Percentiles rank a stretch among this genome's conserved stretches.
Conservation (phyloP, 2,113 vertebrate genomes). For the Hyperopisus bebe region DNA sequence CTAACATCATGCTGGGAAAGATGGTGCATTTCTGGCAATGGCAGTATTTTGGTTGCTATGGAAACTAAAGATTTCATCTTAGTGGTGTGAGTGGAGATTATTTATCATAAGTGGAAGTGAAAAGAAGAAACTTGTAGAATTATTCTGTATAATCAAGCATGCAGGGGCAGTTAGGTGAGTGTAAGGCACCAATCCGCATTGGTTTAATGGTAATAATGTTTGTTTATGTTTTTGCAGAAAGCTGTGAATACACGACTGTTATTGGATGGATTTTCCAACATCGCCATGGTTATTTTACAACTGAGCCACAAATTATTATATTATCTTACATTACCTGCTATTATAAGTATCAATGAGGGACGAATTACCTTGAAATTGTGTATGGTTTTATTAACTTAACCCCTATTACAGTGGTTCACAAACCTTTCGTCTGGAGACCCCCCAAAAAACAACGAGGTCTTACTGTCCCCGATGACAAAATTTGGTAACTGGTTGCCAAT, state of each 20-base stretch:
- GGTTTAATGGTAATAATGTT: not conserved
- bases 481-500: not conserved
- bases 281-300: not conserved
- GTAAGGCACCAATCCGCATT: not conserved
- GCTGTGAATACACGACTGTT: not conserved
- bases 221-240: not conserved
- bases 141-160: not conserved
- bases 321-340: not conserved
- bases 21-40: not conserved
- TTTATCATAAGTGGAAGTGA: not conserved
- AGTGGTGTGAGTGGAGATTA: not conserved
- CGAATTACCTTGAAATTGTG: not conserved
- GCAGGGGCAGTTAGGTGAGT: not conserved
- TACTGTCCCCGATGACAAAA: not conserved
- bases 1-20: not conserved
- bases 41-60: not conserved
- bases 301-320: not conserved
- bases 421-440: not conserved
- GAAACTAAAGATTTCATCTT: conserved; percentile 10
- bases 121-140: not conserved
- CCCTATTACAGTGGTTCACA: not conserved
- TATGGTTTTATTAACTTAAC: not conserved
- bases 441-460: not conserved
- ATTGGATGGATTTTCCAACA: not conserved
- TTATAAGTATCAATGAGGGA: not conserved